Base-by-base conservation (phyloP, 1,140 invertebrate species). In the Eriocheir sinensis region DNA sequence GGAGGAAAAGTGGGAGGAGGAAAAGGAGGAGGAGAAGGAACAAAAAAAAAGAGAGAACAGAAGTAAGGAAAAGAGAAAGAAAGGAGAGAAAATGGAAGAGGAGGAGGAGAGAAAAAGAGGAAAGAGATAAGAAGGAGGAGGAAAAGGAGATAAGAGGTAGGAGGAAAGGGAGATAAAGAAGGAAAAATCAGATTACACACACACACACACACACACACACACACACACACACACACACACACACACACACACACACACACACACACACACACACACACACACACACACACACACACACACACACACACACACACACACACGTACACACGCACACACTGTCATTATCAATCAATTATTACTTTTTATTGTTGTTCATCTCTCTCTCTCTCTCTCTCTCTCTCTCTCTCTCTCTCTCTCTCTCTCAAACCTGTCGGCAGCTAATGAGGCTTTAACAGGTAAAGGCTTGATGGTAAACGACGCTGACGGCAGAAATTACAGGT, bases 191-290 rank as follows among this genome's bases (percentile, higher is more conserved):
- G 60, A 72, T 15, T n/a, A 72, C 60, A 72, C 60, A 72, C 60
- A 72, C 60, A 72, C 60, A 72, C 60, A 72, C 60, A 72, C 60
- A 72, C 60, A 72, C 60, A 72, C 60, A 72, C 60, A 72, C 60
- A 15, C 12, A n/a, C 12, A 72, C n/a, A 15, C 60, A n/a, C 60
- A n/a, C n/a, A n/a, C n/a, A n/a, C n/a, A 72, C 60, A 72, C n/a
- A 72, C n/a, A 72, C 60, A 15, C n/a, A 72, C n/a, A 15, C 60
- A 15, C 60, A 72, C 60, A 72, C 60, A 72, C 60, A 72, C 60
- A 72, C n/a, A n/a, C n/a, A 72, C 60, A 72, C 60, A 15, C 60
- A 72, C 60, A 72, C n/a, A 72, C 12, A 72, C 12, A n/a, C n/a
- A n/a, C n/a, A 72, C 60, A 72, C 60, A 72, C n/a, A n/a, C 60